phyloP scores from a whole-genome alignment of 2,113 vertebrate species.

The Xenus cinereus region DNA sequence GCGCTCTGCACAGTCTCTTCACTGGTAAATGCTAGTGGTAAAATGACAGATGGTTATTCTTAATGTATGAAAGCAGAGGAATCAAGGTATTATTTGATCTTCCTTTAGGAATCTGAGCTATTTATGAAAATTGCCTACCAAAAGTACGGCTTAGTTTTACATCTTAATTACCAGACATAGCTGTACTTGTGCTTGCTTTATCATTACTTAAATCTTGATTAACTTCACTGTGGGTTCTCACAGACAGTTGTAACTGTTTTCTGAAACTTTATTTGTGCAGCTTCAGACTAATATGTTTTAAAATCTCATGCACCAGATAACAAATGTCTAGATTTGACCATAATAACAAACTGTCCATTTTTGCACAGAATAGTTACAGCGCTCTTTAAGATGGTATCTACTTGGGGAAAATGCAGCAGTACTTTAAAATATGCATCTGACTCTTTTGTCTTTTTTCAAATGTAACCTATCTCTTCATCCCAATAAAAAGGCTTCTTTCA shows the following conservation, averaged over 20 bases:
- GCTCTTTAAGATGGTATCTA: neutral
- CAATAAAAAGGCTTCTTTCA: neutral
- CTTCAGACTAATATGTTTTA: neutral
- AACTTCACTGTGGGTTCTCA: neutral
- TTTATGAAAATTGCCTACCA: neutral
- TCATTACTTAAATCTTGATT: neutral
- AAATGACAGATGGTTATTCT: conserved; percentile 19
- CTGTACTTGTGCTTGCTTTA: neutral
- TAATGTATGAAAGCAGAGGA: conserved; percentile 24
- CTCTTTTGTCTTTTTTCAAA: neutral
- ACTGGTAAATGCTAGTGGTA: neutral
- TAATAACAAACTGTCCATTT: neutral
- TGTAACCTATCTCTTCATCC: neutral
- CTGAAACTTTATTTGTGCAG: neutral
- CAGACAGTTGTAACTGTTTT: neutral
- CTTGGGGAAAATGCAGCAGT: neutral
- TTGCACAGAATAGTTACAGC: neutral
- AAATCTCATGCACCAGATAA: neutral
- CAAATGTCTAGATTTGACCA: neutral
- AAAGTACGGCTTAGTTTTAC: neutral
- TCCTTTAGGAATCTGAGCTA: conserved; percentile 11
- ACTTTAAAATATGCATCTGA: neutral
- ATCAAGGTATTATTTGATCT: neutral
- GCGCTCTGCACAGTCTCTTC: neutral
- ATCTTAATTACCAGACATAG: neutral